Base-by-base conservation (phyloP, 2,113 vertebrate species). In the Hypocryptadius cinnamomeus region DNA sequence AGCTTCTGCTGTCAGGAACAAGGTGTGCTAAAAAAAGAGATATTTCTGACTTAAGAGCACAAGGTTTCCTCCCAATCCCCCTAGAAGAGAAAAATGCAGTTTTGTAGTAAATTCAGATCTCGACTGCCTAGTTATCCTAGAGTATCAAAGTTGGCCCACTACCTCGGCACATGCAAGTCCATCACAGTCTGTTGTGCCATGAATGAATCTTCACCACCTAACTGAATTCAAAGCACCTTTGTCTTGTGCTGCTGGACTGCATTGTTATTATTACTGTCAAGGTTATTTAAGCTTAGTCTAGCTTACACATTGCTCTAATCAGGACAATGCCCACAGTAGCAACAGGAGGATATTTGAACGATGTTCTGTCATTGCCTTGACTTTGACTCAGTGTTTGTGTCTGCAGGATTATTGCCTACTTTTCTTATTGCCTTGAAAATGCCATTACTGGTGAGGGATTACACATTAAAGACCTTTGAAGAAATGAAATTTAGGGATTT, bases 301-400 rank as follows among this genome's bases (percentile, higher is more conserved):
- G 5, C 2, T 17, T 68, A 59, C 9, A 11, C 25, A 19, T 8
- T 71, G 22, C 40, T 81, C 22, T 48, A 79, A 76, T 0, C 0
- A 1, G 11, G 24, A 35, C 31, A 60, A 44, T 13, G 30, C 13
- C 31, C 39, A 30, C 0, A 0, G 51, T 10, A 70, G 27, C 47
- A 93, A 71, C 8, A 69, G 40, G 25, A 59, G 2, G 3, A 33
- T 30, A 10, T 14, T 22, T 47, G 8, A 77, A 51, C 64, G 33
- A 47, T 13, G 6, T 74, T 93, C 44, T 70, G 6, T 33, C 65
- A 39, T 30, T 48, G 11, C 23, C 35, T 59, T 73, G 28, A 84
- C 86, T 61, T 90, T 30, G 59, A 83, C 21, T 68, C 44, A 7
- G 28, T 37, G 27, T 30, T 73, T 83, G 24, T 57, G 35, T 40